Evolutionary conservation across 2,888 invertebrate genomes (phyloP), one percentile per base, ranked within the genome.

Genomic region (Eremobia ochroleuca): DNA sequence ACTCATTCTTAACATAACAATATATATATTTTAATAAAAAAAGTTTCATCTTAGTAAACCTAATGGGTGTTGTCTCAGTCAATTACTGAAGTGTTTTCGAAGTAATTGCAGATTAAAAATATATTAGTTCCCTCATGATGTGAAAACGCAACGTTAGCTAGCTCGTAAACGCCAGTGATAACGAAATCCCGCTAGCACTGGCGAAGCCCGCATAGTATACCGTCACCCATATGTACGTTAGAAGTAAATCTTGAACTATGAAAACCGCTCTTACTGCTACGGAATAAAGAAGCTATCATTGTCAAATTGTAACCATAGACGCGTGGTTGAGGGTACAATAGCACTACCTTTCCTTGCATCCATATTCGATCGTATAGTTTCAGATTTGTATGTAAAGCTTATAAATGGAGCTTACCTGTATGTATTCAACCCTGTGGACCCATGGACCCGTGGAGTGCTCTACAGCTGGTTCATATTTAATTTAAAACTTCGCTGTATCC

Each of bases 371-470:
- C 52, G 58, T 25, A 68, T 77, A 77, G 84, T 79, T 86, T 76
- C 75, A 80, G 71, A 86, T 87, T 87, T 87, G 73, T 78, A 86
- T 84, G 65, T 82, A 79, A 79, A 83, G 72, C 66, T 72, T 85
- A 77, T 77, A 81, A 84, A 84, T 79, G 71, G 72, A 62, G 49
- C 74, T 87, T 73, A 83, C 79, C 62, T 81, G 70, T 87, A 87
- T 82, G 77, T 83, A 85, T 87, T 77, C 76, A 64, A 18, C 49
- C n/a, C 52, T n/a, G 52, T 52, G 52, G 9, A 4, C 25, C 52
- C 3, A 25, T 52, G 52, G 25, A n/a, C 52, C 52, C 73, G 77
- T 66, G 37, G 69, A 88, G 75, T 79, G 79, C 77, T 76, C 79
- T 68, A 66, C 49, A 70, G 49, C 62, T 73, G 77, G 76, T 67